Percentiles rank a stretch among this genome's conserved stretches.
These are phyloP conservation scores for Hesperia comma DNA, from an alignment of 2,888 invertebrate genomes.

Conservation along the genomic window DNA sequence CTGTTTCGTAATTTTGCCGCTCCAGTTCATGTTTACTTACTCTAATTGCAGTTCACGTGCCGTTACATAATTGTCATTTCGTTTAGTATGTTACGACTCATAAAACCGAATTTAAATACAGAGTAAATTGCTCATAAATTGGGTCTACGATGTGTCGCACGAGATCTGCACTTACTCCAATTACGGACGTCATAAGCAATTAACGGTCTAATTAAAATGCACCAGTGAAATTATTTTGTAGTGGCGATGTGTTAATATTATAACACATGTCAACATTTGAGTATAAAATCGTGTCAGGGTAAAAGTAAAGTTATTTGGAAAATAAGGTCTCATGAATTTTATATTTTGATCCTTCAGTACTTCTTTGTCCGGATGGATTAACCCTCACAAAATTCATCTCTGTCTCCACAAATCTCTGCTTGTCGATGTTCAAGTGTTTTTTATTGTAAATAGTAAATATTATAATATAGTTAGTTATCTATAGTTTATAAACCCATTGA, in stretches of 20 bases:
- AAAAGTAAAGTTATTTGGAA: too few relatives aligned
- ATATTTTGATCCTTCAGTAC: too few relatives aligned
- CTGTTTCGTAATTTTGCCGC: conserved; percentile 52
- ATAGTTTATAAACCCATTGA: too few relatives aligned
- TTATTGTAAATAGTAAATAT: too few relatives aligned
- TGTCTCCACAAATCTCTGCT: too few relatives aligned
- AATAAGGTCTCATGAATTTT: too few relatives aligned
- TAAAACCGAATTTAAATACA: conserved; percentile 54
- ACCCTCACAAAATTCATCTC: too few relatives aligned
- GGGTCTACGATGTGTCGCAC: conserved; percentile 39
- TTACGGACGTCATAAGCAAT: conserved; percentile 21
- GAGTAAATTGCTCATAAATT: conserved; percentile 52
- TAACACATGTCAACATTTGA: too few relatives aligned
- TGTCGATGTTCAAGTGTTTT: too few relatives aligned
- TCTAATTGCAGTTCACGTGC: conserved; percentile 57
- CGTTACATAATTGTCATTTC: conserved; percentile 58
- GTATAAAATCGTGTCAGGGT: too few relatives aligned
- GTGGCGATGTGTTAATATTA: neutral
- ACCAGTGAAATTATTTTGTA: conserved; percentile 9
- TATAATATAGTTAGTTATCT: too few relatives aligned
- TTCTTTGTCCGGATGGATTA: too few relatives aligned
- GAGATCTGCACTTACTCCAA: conserved; percentile 18
- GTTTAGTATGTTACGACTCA: conserved; percentile 61
- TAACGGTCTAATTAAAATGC: conserved; percentile 31
- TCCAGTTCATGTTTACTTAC: conserved; percentile 57